phyloP scores from a whole-genome alignment of 2,888 invertebrate species.

The Pseudococcus longispinus region DNA sequence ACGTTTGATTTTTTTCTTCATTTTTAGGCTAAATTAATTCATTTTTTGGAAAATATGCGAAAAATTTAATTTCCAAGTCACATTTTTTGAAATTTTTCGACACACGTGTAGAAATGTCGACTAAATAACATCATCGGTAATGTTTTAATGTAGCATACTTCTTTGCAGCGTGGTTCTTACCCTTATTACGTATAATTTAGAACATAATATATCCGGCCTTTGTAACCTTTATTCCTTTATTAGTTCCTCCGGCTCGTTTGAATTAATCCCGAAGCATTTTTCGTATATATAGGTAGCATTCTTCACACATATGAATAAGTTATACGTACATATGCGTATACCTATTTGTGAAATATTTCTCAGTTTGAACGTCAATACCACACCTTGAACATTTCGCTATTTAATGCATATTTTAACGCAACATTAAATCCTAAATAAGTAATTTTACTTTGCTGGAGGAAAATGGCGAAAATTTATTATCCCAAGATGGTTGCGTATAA shows the following conservation, averaged over 20 bases:
- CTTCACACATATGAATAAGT: neutral
- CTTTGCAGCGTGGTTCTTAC: no score
- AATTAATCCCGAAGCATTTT: neutral
- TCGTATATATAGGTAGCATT: neutral
- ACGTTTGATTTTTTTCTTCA: neutral
- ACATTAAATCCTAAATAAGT: neutral
- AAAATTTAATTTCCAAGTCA: no score
- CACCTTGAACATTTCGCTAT: neutral
- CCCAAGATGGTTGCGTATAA: neutral
- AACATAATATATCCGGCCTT: neutral
- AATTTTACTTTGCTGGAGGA: neutral
- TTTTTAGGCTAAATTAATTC: neutral
- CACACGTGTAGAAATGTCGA: no score
- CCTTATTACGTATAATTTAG: no score
- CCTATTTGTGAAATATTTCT: neutral
- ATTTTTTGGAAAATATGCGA: neutral
- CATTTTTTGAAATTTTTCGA: no score
- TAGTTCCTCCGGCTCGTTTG: neutral
- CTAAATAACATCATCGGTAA: no score
- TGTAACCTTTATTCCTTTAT: neutral
- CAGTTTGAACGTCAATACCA: constrained; percentile 8
- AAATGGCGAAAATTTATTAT: neutral
- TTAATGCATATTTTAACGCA: constrained; percentile 15
- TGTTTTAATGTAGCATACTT: no score
- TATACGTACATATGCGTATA: neutral